phyloP scores from a whole-genome alignment of 2,888 invertebrate genomes.

The Thereva nobilitata region DNA sequence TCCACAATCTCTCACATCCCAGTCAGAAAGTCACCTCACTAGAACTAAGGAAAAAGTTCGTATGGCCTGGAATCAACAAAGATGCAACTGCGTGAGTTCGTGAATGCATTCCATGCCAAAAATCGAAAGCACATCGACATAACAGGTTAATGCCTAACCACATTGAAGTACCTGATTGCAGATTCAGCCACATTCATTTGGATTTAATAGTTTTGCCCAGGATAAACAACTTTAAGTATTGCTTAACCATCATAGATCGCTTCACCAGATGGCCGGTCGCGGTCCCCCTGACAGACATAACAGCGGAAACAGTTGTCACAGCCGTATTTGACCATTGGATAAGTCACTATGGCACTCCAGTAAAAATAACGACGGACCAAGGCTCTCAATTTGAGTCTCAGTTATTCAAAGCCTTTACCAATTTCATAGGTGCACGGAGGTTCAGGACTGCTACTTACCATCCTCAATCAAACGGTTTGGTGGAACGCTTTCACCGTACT shows the following conservation, averaged over 20 bases:
- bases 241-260: conserved; percentile 15
- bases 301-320: conserved; percentile 40
- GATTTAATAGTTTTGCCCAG: conserved; percentile 28
- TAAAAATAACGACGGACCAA: conserved; percentile 24
- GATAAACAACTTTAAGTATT: conserved; percentile 21
- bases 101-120: too few species aligned
- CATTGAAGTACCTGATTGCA: conserved; percentile 21
- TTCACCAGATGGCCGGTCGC: conserved; percentile 34
- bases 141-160: conserved; percentile 8
- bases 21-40: too few species aligned
- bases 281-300: conserved; percentile 22
- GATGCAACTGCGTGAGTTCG: too few species aligned
- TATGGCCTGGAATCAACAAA: too few species aligned
- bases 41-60: too few species aligned
- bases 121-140: conserved; percentile 28
- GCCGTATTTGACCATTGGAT: too few species aligned
- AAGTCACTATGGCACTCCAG: conserved; percentile 27
- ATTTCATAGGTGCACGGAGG: too few species aligned
- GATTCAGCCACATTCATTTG: conserved; percentile 34
- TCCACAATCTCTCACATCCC: too few species aligned
- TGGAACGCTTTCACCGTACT: conserved; percentile 53
- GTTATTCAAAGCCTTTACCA: too few species aligned
- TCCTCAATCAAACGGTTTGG: conserved; percentile 30
- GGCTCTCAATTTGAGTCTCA: conserved; percentile 37
- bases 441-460: conserved; percentile 35